Percentiles rank a stretch among this genome's conserved stretches.
Evolutionary conservation across 1,140 invertebrate species (phyloP).

Genomic region (Neuroterus valhalla): DNA sequence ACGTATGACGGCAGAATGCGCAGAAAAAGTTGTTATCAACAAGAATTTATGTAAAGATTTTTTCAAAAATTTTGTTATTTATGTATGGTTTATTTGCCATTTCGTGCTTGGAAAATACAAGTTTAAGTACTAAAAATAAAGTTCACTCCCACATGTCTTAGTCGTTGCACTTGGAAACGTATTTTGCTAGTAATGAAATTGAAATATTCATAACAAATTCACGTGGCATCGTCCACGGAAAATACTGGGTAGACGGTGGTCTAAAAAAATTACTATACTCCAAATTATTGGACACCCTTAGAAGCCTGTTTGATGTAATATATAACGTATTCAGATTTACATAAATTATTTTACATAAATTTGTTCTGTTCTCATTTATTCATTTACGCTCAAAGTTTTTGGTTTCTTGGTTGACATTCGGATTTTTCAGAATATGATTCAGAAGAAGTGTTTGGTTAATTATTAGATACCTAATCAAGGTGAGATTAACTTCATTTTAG

Average conservation of each 20-base stretch:
- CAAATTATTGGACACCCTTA: background rate
- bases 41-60: background rate
- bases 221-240: background rate
- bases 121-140: constrained; percentile 9
- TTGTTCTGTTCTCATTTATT: constrained; percentile 1
- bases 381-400: background rate
- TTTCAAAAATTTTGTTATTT: background rate
- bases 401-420: background rate
- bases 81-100: background rate
- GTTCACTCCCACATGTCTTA: background rate
- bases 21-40: no score
- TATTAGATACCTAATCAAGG: no score
- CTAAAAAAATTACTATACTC: background rate
- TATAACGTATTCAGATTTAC: background rate
- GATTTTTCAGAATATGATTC: no score
- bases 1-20: no score
- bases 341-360: constrained; percentile 17
- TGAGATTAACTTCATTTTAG: no score
- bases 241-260: background rate
- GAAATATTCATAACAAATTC: background rate
- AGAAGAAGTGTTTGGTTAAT: no score
- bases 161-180: background rate
- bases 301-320: background rate
- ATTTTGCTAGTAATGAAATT: background rate
- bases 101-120: background rate